phyloP scores from a whole-genome alignment of 1,140 invertebrate genomes.

The Drosophila sp. region DNA sequence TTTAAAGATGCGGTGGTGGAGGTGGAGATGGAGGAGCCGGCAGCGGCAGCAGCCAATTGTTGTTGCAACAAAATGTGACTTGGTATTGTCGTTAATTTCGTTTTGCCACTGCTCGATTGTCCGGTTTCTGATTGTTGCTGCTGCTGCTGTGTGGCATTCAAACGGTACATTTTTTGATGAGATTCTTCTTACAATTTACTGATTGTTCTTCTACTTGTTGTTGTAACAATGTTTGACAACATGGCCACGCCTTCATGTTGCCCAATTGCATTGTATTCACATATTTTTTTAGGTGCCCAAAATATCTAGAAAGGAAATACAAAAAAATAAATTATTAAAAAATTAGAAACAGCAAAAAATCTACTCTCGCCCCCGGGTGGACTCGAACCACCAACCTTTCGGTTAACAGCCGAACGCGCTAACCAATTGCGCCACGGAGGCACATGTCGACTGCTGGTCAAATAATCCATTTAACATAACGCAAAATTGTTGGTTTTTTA shows the following conservation, averaged over 20 bases:
- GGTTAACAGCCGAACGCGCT: conserved; percentile 92
- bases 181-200: conserved; percentile 40
- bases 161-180: conserved; percentile 71
- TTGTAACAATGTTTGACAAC: conserved; percentile 53
- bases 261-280: conserved; percentile 61
- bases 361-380: conserved; percentile 86
- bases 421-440: conserved; percentile 92
- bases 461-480: conserved; percentile 15
- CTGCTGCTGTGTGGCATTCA: conserved; percentile 71
- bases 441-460: conserved; percentile 36
- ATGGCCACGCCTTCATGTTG: conserved; percentile 72
- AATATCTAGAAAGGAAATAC: conserved; percentile 19
- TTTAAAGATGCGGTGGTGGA: conserved; percentile 35
- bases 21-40: conserved; percentile 33
- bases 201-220: conserved; percentile 46
- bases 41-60: conserved; percentile 67
- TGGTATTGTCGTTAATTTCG: conserved; percentile 57
- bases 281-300: conserved; percentile 35
- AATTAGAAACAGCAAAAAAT: conserved; percentile 17
- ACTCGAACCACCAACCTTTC: conserved; percentile 94
- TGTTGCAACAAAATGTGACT: conserved; percentile 79
- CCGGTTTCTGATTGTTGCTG: conserved; percentile 40
- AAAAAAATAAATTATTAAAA: not conserved
- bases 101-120: conserved; percentile 34
- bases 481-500: not conserved